phyloP scores from a whole-genome alignment of 2,888 invertebrate species.

The Crossocerus cetratus region DNA sequence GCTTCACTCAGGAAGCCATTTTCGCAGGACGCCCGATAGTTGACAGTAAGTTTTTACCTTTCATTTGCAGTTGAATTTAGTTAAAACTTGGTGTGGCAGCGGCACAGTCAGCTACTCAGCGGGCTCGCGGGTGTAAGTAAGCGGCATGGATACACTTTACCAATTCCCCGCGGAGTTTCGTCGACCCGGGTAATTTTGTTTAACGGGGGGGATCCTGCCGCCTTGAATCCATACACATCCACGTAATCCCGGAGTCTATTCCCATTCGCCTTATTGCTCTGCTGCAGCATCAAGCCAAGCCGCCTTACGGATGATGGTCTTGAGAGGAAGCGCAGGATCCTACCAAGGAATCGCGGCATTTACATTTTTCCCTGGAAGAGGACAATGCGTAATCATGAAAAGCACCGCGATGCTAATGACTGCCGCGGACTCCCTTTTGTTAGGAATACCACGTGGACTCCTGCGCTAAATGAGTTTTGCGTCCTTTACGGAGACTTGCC shows the following conservation, averaged over 20 bases:
- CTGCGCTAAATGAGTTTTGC: too few relatives aligned
- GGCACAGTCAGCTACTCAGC: conserved; percentile 11
- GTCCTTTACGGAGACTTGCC: too few relatives aligned
- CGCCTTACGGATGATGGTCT: too few relatives aligned
- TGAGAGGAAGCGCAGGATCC: too few relatives aligned
- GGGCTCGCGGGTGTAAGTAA: conserved; percentile 20
- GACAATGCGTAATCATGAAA: too few relatives aligned
- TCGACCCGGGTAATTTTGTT: conserved; percentile 44
- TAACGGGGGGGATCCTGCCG: conserved; percentile 34
- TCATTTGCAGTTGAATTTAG: conserved; percentile 43
- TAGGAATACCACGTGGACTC: too few relatives aligned
- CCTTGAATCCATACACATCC: not conserved
- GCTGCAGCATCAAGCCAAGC: too few relatives aligned
- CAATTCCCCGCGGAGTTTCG: conserved; percentile 39
- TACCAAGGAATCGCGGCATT: too few relatives aligned
- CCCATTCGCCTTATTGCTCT: not conserved
- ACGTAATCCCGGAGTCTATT: conserved; percentile 12
- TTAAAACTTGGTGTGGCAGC: conserved; percentile 47
- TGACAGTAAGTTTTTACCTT: conserved; percentile 46
- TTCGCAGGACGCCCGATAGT: conserved; percentile 36
- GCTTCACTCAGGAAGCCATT: conserved; percentile 21
- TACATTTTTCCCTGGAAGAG: too few relatives aligned
- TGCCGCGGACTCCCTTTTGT: too few relatives aligned
- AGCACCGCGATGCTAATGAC: too few relatives aligned
- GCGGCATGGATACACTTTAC: conserved; percentile 36